Base-by-base conservation (phyloP, 2,888 invertebrate genomes). In the Chalcis sispes region DNA sequence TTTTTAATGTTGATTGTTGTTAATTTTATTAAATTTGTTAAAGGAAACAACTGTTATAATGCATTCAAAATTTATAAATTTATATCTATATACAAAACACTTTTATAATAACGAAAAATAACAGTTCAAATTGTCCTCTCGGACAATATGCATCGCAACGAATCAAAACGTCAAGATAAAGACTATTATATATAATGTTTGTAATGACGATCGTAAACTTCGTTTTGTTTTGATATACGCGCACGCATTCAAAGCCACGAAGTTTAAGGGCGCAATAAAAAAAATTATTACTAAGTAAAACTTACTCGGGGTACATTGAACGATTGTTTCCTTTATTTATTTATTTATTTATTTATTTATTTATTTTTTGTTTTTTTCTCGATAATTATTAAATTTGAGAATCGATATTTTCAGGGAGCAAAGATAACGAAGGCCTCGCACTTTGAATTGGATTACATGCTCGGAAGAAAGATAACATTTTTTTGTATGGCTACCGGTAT, bases 401-500 rank as follows among this genome's bases (percentile, higher is more conserved):
- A 50, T n/a, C 25, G 66, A 72, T 73, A 40, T 76, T 88, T 88
- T 71, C 83, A 94, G 93, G 94, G 93, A 13, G 94, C 94, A n/a
- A 91, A 90, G 84, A 94, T 94, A 64, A 90, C 92, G 1, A 92
- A 93, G 85, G 90, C 93, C 1, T 94, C 94, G 10, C 93, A 94
- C 83, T 94, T 94, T 86, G 93, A 94, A 85, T 89, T 93, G 81
- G 93, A 93, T 82, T 94, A 93, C 85, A 92, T 93, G 90, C 89
- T 95, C 36, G 94, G 94, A 15, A 91, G 94, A 77, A 95, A 94
- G 88, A 93, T 95, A 42, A 92, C 93, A 4, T 93, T 95, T 84
- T 93, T 94, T 85, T 95, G 94, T 84, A 93, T 93, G 90, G 94
- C 94, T 0, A 90, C 90, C 83, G 94, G 94, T 48, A 90, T 91